Evolutionary conservation across 2,797 vertebrate genomes (phyloP), one percentile per base, ranked within the genome.

Genomic region (Epinephelus awoara): DNA sequence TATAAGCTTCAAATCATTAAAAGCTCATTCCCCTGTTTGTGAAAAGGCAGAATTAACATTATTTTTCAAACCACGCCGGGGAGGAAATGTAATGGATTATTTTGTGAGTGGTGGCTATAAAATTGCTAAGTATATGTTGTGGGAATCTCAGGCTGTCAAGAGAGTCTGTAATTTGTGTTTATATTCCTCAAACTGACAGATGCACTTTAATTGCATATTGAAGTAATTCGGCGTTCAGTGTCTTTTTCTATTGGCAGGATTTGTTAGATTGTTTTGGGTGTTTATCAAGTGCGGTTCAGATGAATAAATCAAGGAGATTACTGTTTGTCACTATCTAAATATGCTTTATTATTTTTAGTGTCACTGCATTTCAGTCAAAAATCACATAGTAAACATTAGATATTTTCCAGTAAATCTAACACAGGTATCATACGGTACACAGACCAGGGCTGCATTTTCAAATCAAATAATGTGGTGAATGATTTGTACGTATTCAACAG

Each of bases 151-250:
- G 29, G 65, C 62, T 78, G 61, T 78, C 79, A 65, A n/a, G 55
- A 77, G 55, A 66, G 46, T 71, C 44, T 61, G 38, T 67, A 68
- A 79, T 79, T 72, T 83, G 76, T 79, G 69, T 75, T 85, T 56
- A 6, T 27, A 17, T 72, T 68, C 23, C 44, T 21, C 51, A 65
- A 61, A 70, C 25, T 69, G 56, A 80, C 55, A 74, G 83, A 49
- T 73, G 51, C 47, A 73, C 49, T 68, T 70, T 82, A 63, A 78
- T 71, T 86, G 55, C 54, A 64, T 61, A 4, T 71, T 64, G n/a
- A 67, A 67, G 56, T 64, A 67, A 84, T 64, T 68, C 18, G 56
- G 1, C 46, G 4, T 57, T 77, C 1, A 11, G 27, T 63, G 44
- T 47, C 27, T 80, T 70, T 29, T 21, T 66, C 27, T 71, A 18